phyloP scores from a whole-genome alignment of 2,888 invertebrate genomes.

The Crematogaster levior region DNA sequence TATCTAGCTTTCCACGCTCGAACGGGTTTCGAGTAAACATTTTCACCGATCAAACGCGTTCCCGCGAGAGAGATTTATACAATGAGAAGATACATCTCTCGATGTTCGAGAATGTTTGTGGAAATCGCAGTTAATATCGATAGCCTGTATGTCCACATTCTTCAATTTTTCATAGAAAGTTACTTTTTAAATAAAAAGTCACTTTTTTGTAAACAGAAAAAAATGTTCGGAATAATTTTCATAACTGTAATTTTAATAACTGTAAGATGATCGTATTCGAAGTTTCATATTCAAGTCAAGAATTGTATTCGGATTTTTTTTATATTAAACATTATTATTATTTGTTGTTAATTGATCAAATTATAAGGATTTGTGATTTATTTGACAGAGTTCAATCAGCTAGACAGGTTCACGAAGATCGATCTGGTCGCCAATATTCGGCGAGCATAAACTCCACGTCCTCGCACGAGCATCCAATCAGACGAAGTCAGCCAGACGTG shows the following conservation, averaged over 20 bases:
- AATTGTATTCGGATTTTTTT: background rate
- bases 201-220: background rate
- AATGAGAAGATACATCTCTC: background rate
- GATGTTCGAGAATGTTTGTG: background rate
- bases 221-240: background rate
- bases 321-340: background rate
- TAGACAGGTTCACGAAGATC: conserved; percentile 79
- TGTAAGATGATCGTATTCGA: background rate
- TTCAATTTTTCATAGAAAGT: background rate
- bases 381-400: conserved; percentile 76
- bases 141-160: conserved; percentile 1
- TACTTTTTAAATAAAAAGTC: background rate
- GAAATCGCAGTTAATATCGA: background rate
- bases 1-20: conserved; percentile 56
- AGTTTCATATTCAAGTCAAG: no score
- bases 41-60: conserved; percentile 51
- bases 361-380: conserved; percentile 6
- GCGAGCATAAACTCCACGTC: conserved; percentile 70
- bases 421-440: conserved; percentile 74
- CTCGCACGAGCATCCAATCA: conserved; percentile 73
- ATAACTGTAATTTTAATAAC: background rate
- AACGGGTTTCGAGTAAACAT: conserved; percentile 48
- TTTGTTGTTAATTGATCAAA: background rate
- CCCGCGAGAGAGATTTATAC: conserved; percentile 56
- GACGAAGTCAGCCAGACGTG: conserved; percentile 79